Evolutionary conservation across 1,140 invertebrate genomes (phyloP).

Genomic region (Oscheius sp.): DNA sequence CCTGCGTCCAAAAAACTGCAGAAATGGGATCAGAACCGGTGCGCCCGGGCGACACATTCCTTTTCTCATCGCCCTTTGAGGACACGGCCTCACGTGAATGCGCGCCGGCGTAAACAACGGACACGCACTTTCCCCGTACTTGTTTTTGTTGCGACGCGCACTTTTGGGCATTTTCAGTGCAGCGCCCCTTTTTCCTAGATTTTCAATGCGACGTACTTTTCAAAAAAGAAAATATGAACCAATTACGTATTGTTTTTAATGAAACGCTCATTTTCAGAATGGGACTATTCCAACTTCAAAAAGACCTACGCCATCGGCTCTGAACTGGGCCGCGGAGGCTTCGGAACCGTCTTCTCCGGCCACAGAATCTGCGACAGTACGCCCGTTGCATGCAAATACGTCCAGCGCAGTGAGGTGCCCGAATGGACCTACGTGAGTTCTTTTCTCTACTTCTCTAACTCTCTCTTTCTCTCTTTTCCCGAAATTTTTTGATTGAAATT

Average conservation of each 20-base stretch:
- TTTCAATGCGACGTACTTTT: not conserved
- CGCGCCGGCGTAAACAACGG: no score
- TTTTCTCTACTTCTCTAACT: constrained; percentile 3
- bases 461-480: no score
- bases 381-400: constrained; percentile 70
- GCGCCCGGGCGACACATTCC: no score
- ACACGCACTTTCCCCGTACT: no score
- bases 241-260: no score
- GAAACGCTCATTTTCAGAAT: constrained; percentile 28
- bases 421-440: constrained; percentile 67
- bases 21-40: no score
- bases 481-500: no score
- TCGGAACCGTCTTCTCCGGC: constrained; percentile 70
- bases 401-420: constrained; percentile 68
- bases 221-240: not conserved
- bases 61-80: no score
- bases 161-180: not conserved
- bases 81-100: no score
- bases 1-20: no score
- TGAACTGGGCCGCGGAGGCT: constrained; percentile 69
- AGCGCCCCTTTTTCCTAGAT: not conserved
- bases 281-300: constrained; percentile 50
- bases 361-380: constrained; percentile 65
- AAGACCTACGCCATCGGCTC: constrained; percentile 64
- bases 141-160: no score